Base-by-base conservation (phyloP, 1,140 invertebrate genomes). In the Brachionus asplanchnoidis region DNA sequence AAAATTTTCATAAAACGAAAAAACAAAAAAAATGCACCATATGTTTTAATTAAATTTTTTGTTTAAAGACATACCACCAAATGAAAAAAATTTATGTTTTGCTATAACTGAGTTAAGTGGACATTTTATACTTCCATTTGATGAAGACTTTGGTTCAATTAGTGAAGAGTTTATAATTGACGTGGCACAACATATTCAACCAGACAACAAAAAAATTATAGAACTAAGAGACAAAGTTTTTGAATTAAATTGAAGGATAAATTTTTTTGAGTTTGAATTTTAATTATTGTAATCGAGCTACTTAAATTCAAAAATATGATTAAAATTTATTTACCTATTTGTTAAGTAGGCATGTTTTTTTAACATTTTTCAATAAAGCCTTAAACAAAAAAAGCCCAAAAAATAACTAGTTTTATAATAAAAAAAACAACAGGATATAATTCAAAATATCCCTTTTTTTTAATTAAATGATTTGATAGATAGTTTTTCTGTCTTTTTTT, bases 31-130 rank as follows among this genome's bases (percentile, higher is more conserved):
- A n/a, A n/a, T n/a, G n/a, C n/a, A n/a, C n/a, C n/a, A 32, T 32
- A 2, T 32, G 28, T 32, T 32, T 32, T 32, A 32, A 32, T 32
- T 4, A 32, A 32, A 32, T 36, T 32, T 60, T 60, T 65, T 12
- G 8, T 2, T 65, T 12, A 26, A 32, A 82, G 79, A 82, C 14
- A 65, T 82, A 12, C 50, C 50, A 5, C 3, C 11, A 11, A 68
- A 82, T 65, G 53, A 82, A 2, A 82, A 82, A 23, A 65, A 65
- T 44, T 36, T 82, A 23, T 65, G 79, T n/a, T 82, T 65, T 68
- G 79, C 79, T 5, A 82, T 82, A 11, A 28, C 28, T 1, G 79
- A 82, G 23, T 12, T 82, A 9, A 28, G 20, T 4, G 79, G 79
- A 60, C 79, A 82, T 65, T 82, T 82, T 65, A 40, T 82, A 42